Conservation (phyloP, 2,797 vertebrate species). For the Triplophysa yarkandensis region DNA sequence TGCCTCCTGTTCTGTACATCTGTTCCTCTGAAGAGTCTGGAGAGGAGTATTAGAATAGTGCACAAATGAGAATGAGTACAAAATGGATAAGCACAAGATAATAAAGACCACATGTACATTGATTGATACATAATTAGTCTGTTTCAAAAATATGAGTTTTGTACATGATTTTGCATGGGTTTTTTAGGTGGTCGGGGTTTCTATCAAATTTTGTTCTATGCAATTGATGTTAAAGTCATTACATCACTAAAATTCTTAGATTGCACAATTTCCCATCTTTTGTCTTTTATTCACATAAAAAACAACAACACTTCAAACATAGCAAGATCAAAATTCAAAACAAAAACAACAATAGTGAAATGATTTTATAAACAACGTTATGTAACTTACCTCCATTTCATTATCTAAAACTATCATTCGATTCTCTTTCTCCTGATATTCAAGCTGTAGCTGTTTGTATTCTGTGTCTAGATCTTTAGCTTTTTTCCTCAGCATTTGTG, state of each 20-base stretch:
- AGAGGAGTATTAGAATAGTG: not conserved
- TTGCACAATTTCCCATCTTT: conserved; percentile 11
- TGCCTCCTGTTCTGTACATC: conserved; percentile 76
- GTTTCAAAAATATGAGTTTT: not conserved
- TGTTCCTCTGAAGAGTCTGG: conserved; percentile 62
- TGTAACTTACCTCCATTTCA: conserved; percentile 83
- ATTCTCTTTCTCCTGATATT: conserved; percentile 80
- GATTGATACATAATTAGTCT: not conserved
- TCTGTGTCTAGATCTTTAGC: conserved; percentile 84
- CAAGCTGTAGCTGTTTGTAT: conserved; percentile 83
- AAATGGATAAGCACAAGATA: not conserved
- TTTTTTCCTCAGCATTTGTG: conserved; percentile 82
- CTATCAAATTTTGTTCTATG: not conserved
- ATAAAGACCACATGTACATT: too few species aligned
- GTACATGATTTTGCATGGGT: too few species aligned
- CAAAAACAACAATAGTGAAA: conserved; percentile 22
- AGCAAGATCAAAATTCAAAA: conserved; percentile 11
- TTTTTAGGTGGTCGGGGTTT: not conserved
- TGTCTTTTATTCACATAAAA: conserved; percentile 16
- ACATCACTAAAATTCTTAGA: not conserved
- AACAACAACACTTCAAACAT: conserved; percentile 7
- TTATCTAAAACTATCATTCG: conserved; percentile 79
- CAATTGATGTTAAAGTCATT: conserved; percentile 4
- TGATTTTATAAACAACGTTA: conserved; percentile 17
- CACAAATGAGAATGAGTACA: not conserved